Evolutionary conservation across 2,888 invertebrate genomes (phyloP).

Genomic region (Oscheius myriophilus): DNA sequence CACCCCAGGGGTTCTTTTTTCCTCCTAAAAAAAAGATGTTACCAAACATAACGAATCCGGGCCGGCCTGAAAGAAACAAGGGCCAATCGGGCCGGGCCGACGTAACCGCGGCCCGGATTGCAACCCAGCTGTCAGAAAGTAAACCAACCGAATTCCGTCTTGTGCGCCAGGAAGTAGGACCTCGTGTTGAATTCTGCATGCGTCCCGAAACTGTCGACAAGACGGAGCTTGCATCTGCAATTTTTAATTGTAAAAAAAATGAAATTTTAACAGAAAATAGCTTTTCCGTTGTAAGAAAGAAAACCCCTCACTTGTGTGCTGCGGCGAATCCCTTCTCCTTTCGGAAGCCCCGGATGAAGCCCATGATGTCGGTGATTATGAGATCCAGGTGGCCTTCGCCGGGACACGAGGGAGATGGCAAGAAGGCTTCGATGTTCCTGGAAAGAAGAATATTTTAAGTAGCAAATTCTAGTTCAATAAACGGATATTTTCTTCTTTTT

Average conservation of each 20-base stretch:
- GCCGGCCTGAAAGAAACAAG: too few relatives aligned
- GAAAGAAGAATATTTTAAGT: too few relatives aligned
- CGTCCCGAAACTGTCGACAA: slow-evolving; percentile 74
- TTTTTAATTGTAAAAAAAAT: slow-evolving; percentile 22
- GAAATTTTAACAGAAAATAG: neutral
- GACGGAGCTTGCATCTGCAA: slow-evolving; percentile 72
- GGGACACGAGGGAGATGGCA: slow-evolving; percentile 34
- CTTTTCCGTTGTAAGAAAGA: slow-evolving; percentile 20
- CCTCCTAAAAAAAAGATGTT: slow-evolving; percentile 25
- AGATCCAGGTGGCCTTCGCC: slow-evolving; percentile 66
- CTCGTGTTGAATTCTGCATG: slow-evolving; percentile 73
- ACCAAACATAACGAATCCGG: neutral
- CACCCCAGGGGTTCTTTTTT: slow-evolving; percentile 72
- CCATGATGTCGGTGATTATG: slow-evolving; percentile 74
- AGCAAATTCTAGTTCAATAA: too few relatives aligned
- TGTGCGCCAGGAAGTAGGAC: slow-evolving; percentile 70
- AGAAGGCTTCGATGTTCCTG: slow-evolving; percentile 30
- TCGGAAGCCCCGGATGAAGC: slow-evolving; percentile 69
- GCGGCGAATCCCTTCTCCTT: slow-evolving; percentile 70
- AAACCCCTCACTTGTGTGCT: neutral
- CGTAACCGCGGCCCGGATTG: too few relatives aligned
- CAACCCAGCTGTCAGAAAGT: neutral
- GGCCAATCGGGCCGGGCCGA: too few relatives aligned
- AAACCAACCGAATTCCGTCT: slow-evolving; percentile 46
- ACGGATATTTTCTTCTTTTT: too few relatives aligned